A percentile compares a stretch with the other conserved stretches of the same genome.
These are phyloP conservation scores for honey bee (Apis mellifera) DNA, from an alignment of 1,140 invertebrate genomes.

Conservation along the genomic window DNA sequence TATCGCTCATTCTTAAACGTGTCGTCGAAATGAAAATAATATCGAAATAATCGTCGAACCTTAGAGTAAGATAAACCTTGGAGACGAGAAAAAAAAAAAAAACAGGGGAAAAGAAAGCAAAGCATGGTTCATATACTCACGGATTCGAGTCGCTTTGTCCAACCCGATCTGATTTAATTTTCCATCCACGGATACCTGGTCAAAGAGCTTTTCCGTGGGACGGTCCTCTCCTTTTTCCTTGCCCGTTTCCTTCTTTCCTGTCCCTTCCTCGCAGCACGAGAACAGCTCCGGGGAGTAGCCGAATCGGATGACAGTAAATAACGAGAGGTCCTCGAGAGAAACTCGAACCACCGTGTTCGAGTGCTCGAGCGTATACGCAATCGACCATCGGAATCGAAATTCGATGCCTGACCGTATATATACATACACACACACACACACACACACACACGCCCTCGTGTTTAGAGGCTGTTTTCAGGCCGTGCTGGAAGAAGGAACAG, in stretches of 20 bases:
- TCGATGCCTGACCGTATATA: conserved; percentile 62
- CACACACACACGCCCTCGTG: conserved; percentile 56
- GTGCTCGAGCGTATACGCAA: conserved; percentile 54
- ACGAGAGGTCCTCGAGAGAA: conserved; percentile 71
- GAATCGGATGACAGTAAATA: conserved; percentile 74
- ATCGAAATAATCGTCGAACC: too few species aligned
- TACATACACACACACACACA: conserved; percentile 42
- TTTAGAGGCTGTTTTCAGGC: conserved; percentile 61
- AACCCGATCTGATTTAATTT: conserved; percentile 40
- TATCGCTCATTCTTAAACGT: too few species aligned
- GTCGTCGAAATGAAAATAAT: too few species aligned
- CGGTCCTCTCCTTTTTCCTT: not conserved
- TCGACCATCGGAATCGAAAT: conserved; percentile 72
- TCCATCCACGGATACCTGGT: conserved; percentile 28
- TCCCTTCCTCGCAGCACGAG: not conserved
- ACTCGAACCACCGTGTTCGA: conserved; percentile 63
- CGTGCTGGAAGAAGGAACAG: conserved; percentile 40
- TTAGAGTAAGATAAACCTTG: too few species aligned
- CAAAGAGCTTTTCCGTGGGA: conserved; percentile 25
- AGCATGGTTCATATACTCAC: not conserved
- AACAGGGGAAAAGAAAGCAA: too few species aligned
- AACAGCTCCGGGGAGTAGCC: conserved; percentile 52
- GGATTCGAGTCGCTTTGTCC: conserved; percentile 14
- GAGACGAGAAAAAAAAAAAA: too few species aligned
- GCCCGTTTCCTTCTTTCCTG: not conserved